Percentiles rank a stretch among this genome's conserved stretches.
phyloP scores from a whole-genome alignment of 1,140 invertebrate genomes.

The Caligus rogercresseyi region DNA sequence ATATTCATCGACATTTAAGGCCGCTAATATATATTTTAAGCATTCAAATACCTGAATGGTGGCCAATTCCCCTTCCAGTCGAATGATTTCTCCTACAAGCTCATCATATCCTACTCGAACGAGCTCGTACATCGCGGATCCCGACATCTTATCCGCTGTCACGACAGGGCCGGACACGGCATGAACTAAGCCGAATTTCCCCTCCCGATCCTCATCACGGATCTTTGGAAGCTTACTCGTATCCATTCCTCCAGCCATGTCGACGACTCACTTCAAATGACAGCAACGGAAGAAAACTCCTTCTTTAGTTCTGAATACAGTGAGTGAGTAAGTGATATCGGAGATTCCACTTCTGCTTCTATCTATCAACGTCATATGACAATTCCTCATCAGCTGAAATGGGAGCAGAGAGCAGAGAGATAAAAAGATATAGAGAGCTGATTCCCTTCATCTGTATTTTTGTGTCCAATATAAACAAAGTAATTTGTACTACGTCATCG shows the following conservation, averaged over 20 bases:
- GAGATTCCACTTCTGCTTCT: not conserved
- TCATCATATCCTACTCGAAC: constrained; percentile 95
- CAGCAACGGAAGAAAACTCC: not conserved
- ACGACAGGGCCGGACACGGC: constrained; percentile 54
- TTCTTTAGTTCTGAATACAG: not conserved
- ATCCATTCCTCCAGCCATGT: not conserved
- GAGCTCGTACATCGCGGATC: constrained; percentile 99
- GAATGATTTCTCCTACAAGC: constrained; percentile 97
- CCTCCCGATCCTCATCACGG: constrained; percentile 65
- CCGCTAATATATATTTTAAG: constrained; percentile 20
- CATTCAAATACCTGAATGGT: constrained; percentile 67
- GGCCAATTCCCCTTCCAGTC: constrained; percentile 96
- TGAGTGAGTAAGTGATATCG: not conserved
- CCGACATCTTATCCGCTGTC: constrained; percentile 95
- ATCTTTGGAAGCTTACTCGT: constrained; percentile 42
- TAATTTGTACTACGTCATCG: too few relatives aligned
- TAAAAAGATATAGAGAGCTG: too few relatives aligned
- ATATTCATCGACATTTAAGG: not conserved
- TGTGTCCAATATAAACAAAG: too few relatives aligned
- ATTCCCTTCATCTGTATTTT: too few relatives aligned
- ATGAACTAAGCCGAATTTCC: constrained; percentile 27
- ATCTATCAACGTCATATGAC: not conserved
- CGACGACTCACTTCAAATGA: too few relatives aligned
- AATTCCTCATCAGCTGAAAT: not conserved
- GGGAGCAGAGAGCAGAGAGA: too few relatives aligned